Base-by-base conservation (phyloP, 2,888 invertebrate genomes). In the Diabrotica balteata region DNA sequence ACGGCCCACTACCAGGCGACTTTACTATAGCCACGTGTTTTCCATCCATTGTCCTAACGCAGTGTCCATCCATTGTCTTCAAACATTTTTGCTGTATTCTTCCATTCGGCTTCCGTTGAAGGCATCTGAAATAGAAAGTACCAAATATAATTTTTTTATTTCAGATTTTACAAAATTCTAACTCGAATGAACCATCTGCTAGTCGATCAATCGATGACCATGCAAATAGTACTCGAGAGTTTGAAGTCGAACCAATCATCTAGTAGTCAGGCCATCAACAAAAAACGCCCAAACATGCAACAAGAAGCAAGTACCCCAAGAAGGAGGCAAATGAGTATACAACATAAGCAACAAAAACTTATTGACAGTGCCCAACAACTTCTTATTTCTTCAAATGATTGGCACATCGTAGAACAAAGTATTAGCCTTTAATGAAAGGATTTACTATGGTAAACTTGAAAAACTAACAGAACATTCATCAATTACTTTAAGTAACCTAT, bases 81-180 rank as follows among this genome's bases (percentile, higher is more conserved):
- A 46, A 46, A 50, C 50, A 50, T 50, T 50, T 50, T 50, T 50
- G 50, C 50, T 50, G 9, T 50, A n/a, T 50, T 50, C 4, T 50
- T 11, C 50, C 2, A 46, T 46, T 46, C 46, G 9, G 46, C 46
- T 46, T 46, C 46, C 9, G 9, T 8, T 8, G 46, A 46, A 46
- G 1, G 1, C 46, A 1, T 46, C 46, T 46, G 46, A 46, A 46
- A 2, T 2, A 46, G 8, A 46, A 46, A 46, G 7, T 17, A 17
- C 17, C 17, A 17, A 46, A 46, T 46, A 2, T 46, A 9, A 46
- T 8, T 8, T 46, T 46, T 46, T 46, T 46, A 46, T 46, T 46
- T 8, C 46, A 46, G 46, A 9, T 46, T 46, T 46, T 9, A 46
- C 46, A 46, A 9, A 46, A 46, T 46, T 46, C 46, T 0, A 1